Conservation (phyloP, 2,797 vertebrate species). For the Podarcis lilfordi region DNA sequence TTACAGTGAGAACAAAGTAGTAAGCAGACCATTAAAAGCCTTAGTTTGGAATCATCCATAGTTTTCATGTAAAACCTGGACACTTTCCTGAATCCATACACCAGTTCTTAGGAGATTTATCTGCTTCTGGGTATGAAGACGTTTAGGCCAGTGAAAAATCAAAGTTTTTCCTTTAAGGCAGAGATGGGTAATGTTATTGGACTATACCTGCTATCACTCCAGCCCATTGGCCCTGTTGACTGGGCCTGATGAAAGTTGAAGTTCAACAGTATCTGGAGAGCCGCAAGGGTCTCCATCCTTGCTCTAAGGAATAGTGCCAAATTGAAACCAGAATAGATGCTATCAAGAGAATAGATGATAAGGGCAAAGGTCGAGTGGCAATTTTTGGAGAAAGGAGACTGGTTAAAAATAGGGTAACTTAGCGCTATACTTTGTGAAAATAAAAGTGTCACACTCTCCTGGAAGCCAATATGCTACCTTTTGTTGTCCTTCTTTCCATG, state of each 20-base stretch:
- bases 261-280: too few relatives aligned
- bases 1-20: too few relatives aligned
- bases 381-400: not conserved
- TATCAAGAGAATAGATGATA: not conserved
- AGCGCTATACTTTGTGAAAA: not conserved
- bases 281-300: too few relatives aligned
- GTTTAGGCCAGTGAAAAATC: not conserved
- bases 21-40: too few relatives aligned
- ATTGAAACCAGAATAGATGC: not conserved
- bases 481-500: not conserved
- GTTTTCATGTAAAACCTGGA: not conserved
- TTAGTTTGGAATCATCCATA: too few relatives aligned
- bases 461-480: not conserved
- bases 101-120: not conserved
- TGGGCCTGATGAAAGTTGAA: too few relatives aligned
- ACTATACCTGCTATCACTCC: too few relatives aligned
- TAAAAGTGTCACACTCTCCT: not conserved
- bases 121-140: not conserved
- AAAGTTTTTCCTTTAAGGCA: not conserved
- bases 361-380: not conserved
- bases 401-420: not conserved
- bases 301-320: slow-evolving; percentile 7
- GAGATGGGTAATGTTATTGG: too few relatives aligned
- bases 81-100: not conserved
- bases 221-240: too few relatives aligned